phyloP scores from a whole-genome alignment of 1,140 invertebrate genomes.

The Orchestia grillus region DNA sequence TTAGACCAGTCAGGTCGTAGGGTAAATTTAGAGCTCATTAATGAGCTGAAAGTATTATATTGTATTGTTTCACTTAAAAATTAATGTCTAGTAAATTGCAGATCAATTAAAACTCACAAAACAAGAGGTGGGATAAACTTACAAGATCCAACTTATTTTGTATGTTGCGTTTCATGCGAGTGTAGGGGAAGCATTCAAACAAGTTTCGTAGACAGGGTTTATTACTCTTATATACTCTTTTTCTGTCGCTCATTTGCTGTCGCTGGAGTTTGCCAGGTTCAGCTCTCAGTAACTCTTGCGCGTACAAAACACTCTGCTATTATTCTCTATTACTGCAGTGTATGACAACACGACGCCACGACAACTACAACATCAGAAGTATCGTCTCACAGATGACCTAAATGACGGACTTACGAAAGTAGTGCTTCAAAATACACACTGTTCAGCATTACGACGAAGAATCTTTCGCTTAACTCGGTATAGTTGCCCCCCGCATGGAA shows the following conservation, averaged over 20 bases:
- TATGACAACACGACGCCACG: not conserved
- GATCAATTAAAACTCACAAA: no score
- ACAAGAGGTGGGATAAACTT: no score
- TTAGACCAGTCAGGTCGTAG: no score
- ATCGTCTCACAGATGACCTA: not conserved
- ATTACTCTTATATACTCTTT: not conserved
- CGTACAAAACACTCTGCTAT: constrained; percentile 20
- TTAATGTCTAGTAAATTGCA: no score
- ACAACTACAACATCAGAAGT: constrained; percentile 30
- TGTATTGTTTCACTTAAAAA: no score
- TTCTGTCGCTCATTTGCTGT: not conserved
- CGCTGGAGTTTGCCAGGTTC: not conserved
- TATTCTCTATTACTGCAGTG: not conserved
- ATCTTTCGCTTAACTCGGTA: not conserved
- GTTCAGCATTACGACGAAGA: not conserved
- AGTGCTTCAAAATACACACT: not conserved
- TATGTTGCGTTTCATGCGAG: not conserved
- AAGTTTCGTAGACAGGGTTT: not conserved
- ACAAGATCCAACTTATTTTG: no score
- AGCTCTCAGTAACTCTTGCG: not conserved
- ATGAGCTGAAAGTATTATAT: no score
- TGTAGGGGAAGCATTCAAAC: not conserved
- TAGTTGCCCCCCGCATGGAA: no score
- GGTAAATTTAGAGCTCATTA: no score
- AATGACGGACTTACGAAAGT: not conserved